Conservation (phyloP, 2,888 invertebrate genomes). For the Pachycephus smyrnensis region DNA sequence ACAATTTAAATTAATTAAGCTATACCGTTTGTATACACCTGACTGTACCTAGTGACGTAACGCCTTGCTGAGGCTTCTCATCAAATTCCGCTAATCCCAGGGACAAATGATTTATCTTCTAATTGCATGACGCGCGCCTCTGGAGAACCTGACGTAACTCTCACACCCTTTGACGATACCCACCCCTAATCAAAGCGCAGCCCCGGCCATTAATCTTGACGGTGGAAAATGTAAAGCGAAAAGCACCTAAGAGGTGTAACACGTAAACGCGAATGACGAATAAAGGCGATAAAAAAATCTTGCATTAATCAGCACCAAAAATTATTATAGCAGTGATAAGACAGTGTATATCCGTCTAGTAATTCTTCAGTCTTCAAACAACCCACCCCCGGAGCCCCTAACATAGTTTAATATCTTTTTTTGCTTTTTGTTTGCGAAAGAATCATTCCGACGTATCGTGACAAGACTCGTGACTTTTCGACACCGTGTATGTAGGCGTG, state of each 20-base stretch:
- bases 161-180: background rate
- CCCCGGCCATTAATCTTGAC: background rate
- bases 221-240: background rate
- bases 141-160: background rate
- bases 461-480: background rate
- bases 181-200: background rate
- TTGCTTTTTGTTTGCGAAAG: background rate
- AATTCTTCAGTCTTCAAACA: background rate
- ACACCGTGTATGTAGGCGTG: background rate
- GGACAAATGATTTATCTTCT: constrained; percentile 64
- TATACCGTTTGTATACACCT: no score
- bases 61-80: constrained; percentile 23
- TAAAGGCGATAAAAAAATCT: constrained; percentile 13
- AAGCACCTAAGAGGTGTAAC: background rate
- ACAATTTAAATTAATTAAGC: no score
- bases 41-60: background rate
- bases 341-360: background rate
- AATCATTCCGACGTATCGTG: background rate
- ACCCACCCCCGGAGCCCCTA: background rate
- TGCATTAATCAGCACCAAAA: no score
- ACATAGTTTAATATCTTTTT: background rate
- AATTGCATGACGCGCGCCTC: constrained; percentile 59
- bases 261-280: background rate
- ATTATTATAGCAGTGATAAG: background rate
- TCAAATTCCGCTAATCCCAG: constrained; percentile 37